These are phyloP conservation scores for Scaeva pyrastri DNA, from an alignment of 2,888 invertebrate genomes.

Conservation along the genomic window DNA sequence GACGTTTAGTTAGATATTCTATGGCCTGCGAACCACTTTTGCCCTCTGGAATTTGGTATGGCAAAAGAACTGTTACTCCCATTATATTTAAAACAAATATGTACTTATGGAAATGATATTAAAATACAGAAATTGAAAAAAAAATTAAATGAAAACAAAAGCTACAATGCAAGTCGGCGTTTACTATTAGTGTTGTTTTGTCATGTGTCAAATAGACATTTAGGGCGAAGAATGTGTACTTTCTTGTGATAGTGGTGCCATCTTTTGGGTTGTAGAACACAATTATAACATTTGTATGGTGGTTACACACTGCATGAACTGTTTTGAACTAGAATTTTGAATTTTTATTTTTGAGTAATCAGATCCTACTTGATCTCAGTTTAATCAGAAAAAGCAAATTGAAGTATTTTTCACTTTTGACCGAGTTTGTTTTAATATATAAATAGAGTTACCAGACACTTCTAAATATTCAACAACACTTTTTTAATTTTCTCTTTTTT, in stretches of 20 bases:
- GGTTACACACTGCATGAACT: not conserved
- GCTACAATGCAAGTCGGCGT: not conserved
- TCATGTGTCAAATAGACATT: not conserved
- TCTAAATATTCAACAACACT: no score
- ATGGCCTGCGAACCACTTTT: conserved; percentile 95
- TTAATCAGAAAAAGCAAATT: no score
- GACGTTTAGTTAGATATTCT: conserved; percentile 93
- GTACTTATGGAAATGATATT: not conserved
- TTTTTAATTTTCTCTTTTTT: no score
- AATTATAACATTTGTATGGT: not conserved
- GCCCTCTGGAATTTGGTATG: conserved; percentile 94
- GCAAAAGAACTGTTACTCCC: conserved; percentile 87
- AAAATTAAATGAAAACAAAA: not conserved
- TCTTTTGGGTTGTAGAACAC: not conserved
- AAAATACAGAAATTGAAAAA: not conserved
- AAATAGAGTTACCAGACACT: no score
- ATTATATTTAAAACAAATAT: conserved; percentile 71
- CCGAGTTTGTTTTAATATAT: no score
- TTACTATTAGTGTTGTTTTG: not conserved
- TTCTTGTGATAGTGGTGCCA: not conserved
- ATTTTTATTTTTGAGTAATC: no score
- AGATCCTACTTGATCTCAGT: no score
- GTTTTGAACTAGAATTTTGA: no score
- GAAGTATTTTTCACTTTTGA: no score
- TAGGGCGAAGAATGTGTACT: not conserved